Evolutionary conservation across 2,888 invertebrate genomes (phyloP), one percentile per base, ranked within the genome.

Genomic region (Eumacrocentrus americanus): DNA sequence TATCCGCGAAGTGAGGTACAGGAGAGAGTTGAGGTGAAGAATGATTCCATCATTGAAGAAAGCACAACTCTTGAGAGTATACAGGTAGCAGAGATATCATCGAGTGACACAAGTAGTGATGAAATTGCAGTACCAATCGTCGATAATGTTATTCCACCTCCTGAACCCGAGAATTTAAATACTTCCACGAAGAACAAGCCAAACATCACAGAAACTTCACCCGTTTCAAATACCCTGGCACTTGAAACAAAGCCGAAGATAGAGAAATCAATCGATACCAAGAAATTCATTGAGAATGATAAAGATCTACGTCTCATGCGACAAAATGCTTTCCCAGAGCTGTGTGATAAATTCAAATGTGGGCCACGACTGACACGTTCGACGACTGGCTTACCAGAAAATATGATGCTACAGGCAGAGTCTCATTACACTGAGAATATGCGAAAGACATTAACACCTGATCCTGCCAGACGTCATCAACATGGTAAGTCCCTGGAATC

Each of bases 41-140:
- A 12, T 11, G 16, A 40, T 14, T 11, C 40, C 4, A 40, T n/a
- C 23, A 22, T 25, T 29, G 20, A 25, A 40, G n/a, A 22, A 25
- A 6, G 2, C 12, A 2, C 61, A 29, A 38, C 47, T 51, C 52
- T 44, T 18, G 74, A 74, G 34, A 72, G 71, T 35, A 75, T 76
- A 35, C 77, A 76, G 56, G 74, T 79, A 2, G 72, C 74, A 0
- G 79, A 80, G 51, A 69, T 78, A 40, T 77, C 76, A 4, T 78
- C 79, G 0, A 76, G 74, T 44, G 72, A 75, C 18, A 64, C 63
- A 44, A 40, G 14, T 23, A 38, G 7, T 29, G 12, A 34, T 46
- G 58, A 61, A 55, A 51, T 14, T 34, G 38, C 37, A 1, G 29
- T 48, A 5, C 14, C 23, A 16, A 7, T 11, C 38, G 53, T 12